A percentile compares a stretch with the other conserved stretches of the same genome.
Conservation (phyloP, 37 sponge, comb jelly and placozoan genomes). For the Beroe ovata region DNA sequence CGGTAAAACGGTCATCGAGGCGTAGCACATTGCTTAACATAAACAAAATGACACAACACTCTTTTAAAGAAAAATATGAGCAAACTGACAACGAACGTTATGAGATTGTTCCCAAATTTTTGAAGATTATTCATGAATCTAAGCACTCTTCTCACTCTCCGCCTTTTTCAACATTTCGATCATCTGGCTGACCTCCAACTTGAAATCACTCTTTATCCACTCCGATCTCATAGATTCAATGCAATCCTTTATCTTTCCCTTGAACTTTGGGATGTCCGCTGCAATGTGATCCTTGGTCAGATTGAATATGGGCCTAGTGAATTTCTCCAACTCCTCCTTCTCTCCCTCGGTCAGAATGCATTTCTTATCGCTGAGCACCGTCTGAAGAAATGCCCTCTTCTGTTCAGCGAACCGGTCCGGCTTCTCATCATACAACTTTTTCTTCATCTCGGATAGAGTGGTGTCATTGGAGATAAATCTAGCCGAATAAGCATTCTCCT, state of each 20-base stretch:
- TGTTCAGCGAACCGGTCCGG: conserved; percentile 2
- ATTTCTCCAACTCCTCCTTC: not conserved
- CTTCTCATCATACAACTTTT: not conserved
- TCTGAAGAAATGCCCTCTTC: not conserved
- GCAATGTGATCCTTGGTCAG: conserved; percentile 18
- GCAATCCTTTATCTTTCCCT: not conserved
- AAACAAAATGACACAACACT: no score
- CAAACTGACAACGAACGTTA: no score
- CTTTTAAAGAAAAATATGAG: no score
- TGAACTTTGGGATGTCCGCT: not conserved
- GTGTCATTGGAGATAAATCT: not conserved
- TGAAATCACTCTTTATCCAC: conserved; percentile 27
- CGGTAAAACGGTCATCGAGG: no score
- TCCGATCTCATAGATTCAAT: not conserved
- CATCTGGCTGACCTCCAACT: not conserved
- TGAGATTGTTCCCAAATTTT: no score
- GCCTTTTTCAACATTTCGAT: conserved; percentile 3
- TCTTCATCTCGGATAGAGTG: not conserved
- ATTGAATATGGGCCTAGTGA: conserved; percentile 34
- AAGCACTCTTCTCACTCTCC: not conserved
- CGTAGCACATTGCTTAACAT: no score
- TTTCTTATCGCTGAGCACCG: not conserved
- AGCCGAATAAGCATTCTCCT: not conserved
- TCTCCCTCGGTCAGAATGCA: not conserved
- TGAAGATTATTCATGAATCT: no score